phyloP scores from a whole-genome alignment of 2,113 vertebrate species.

The Bungarus multicinctus region DNA sequence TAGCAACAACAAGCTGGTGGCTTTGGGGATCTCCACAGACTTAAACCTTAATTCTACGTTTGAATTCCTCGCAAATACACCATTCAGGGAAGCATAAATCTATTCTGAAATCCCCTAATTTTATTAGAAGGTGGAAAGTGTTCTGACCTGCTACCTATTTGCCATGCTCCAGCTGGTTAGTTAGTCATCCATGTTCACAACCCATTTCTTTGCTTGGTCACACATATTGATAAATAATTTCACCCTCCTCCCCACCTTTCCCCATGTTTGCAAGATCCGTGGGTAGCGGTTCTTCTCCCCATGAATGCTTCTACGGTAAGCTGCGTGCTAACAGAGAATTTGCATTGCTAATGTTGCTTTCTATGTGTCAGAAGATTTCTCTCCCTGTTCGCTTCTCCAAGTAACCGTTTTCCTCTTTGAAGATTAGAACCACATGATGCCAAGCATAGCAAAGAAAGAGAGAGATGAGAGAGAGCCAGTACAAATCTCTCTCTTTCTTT shows the following conservation, averaged over 20 bases:
- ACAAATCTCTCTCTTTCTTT: too few species aligned
- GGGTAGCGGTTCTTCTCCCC: conserved; percentile 17
- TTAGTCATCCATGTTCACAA: background rate
- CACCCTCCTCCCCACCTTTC: background rate
- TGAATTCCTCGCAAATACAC: background rate
- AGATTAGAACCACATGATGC: background rate
- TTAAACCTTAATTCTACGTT: background rate
- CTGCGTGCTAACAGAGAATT: background rate
- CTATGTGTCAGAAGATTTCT: background rate
- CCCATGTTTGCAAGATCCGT: background rate
- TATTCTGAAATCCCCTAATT: background rate
- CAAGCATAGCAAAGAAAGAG: background rate
- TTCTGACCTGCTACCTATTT: background rate
- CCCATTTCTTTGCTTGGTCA: conserved; percentile 6
- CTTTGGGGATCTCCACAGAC: background rate
- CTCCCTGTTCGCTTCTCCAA: background rate
- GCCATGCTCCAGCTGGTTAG: background rate
- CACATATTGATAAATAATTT: conserved; percentile 7
- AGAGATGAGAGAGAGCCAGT: background rate
- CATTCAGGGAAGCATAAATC: background rate
- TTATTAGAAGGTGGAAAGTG: background rate
- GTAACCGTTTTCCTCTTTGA: background rate
- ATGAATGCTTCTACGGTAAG: conserved; percentile 8
- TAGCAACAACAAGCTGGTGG: background rate
- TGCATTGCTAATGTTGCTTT: background rate